A percentile compares a stretch with the other conserved stretches of the same genome.
phyloP scores from a whole-genome alignment of 2,113 vertebrate genomes.

The Ceyx cyanopectus region DNA sequence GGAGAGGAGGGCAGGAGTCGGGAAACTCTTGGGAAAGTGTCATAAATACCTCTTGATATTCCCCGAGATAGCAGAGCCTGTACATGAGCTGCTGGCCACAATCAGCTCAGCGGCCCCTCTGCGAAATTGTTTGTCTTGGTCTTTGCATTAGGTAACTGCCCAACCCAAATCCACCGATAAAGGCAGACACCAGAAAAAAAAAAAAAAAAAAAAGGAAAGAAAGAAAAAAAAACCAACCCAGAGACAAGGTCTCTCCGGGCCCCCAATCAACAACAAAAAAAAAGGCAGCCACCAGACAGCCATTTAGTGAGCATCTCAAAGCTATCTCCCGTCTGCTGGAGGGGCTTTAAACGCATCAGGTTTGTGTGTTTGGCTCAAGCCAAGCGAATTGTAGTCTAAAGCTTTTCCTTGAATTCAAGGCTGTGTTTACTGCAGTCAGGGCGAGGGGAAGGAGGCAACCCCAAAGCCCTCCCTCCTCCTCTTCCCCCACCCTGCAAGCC shows the following conservation, averaged over 20 bases:
- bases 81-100: not conserved
- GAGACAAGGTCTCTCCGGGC: conserved; percentile 63
- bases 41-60: conserved; percentile 65
- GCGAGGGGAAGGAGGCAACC: conserved; percentile 46
- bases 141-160: conserved; percentile 60
- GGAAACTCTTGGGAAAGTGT: conserved; percentile 65
- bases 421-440: conserved; percentile 70
- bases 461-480: conserved; percentile 63
- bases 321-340: conserved; percentile 67
- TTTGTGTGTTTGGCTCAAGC: conserved; percentile 68
- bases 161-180: conserved; percentile 60
- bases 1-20: not conserved
- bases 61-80: conserved; percentile 43
- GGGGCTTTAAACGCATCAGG: conserved; percentile 65
- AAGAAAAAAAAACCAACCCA: not conserved
- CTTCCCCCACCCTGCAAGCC: conserved; percentile 67
- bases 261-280: conserved; percentile 49
- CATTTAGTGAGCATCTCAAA: conserved; percentile 73
- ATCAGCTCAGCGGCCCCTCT: conserved; percentile 2
- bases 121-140: conserved; percentile 59
- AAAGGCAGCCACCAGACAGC: conserved; percentile 54
- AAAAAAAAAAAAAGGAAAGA: not conserved
- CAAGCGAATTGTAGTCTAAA: conserved; percentile 71
- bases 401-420: conserved; percentile 76
- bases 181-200: conserved; percentile 1